Conservation (phyloP, 1,140 invertebrate species). For the Hyposmocoma kahamanoa region DNA sequence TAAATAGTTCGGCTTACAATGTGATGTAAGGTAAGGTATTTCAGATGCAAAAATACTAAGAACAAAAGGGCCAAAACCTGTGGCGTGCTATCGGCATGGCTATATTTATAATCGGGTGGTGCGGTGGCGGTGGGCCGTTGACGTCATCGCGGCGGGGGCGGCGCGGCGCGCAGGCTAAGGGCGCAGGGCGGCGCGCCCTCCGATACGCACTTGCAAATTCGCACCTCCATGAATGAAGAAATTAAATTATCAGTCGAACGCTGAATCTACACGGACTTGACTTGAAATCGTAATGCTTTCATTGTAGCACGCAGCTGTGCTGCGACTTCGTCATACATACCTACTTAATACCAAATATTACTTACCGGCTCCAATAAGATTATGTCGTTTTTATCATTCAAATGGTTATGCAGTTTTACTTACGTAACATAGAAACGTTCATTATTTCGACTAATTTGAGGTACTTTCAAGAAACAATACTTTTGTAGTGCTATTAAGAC, state of each 20-base stretch:
- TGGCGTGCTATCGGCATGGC: conserved; percentile 57
- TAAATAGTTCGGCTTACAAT: no score
- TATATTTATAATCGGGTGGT: conserved; percentile 67
- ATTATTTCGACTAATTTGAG: no score
- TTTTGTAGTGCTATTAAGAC: no score
- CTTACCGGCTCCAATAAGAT: no score
- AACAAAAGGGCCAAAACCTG: conserved; percentile 54
- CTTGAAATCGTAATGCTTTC: conserved; percentile 32
- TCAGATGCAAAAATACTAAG: conserved; percentile 19
- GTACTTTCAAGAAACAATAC: no score
- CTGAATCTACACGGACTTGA: conserved; percentile 44
- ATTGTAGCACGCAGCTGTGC: no score
- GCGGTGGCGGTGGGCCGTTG: conserved; percentile 58
- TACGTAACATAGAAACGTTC: no score
- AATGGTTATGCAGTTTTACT: no score
- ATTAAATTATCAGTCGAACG: conserved; percentile 55
- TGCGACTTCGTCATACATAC: no score
- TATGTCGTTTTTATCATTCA: no score
- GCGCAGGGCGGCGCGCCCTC: conserved; percentile 46
- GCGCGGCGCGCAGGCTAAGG: conserved; percentile 16
- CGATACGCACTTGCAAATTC: conserved; percentile 68
- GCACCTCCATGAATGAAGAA: conserved; percentile 65
- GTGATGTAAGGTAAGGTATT: conserved; percentile 14
- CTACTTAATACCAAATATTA: no score
- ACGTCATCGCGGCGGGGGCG: conserved; percentile 47